Evolutionary conservation across 1,140 invertebrate species (phyloP), one percentile per base, ranked within the genome.

Genomic region (Magallana angulata): DNA sequence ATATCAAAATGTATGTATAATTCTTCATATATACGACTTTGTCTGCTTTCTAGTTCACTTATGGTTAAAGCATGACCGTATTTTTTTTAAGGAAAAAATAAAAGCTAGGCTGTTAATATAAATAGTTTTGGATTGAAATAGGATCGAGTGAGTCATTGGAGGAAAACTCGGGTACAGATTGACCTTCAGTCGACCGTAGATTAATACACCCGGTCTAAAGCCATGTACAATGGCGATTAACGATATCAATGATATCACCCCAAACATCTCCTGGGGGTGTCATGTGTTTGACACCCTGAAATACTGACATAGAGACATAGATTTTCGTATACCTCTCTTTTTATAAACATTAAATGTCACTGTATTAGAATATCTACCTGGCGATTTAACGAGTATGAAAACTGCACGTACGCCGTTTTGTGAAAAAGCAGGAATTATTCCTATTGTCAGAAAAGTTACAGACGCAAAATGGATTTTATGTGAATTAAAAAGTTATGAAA

Each of bases 291-390:
- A 71, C 68, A 71, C 8, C 68, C 62, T 71, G 11, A 71, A 76
- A 85, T 56, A 85, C 64, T 71, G 64, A 56, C 84, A 85, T n/a
- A 84, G 57, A 84, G 57, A 62, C 83, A 84, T 5, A 68, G 7
- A 9, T 36, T 48, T 56, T 12, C 57, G 82, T 83, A 48, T 85
- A 68, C 48, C 18, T 14, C 8, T 30, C 4, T 71, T n/a, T 62
- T 11, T 24, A 30, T 4, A 4, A 71, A 12, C 68, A 11, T 30
- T 11, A 71, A 11, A 12, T 71, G 68, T 71, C 68, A 71, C 12
- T 71, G 11, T 71, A 36, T 30, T 1, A 30, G 18, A 7, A 71
- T 11, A 71, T 71, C 7, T 24, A 9, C 36, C 68, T 71, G 7
- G 7, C n/a, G 68, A 71, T 71, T 71, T 24, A 71, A 71, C 12